Conservation (phyloP, 2,888 invertebrate genomes). For the Philonicus albiceps region DNA sequence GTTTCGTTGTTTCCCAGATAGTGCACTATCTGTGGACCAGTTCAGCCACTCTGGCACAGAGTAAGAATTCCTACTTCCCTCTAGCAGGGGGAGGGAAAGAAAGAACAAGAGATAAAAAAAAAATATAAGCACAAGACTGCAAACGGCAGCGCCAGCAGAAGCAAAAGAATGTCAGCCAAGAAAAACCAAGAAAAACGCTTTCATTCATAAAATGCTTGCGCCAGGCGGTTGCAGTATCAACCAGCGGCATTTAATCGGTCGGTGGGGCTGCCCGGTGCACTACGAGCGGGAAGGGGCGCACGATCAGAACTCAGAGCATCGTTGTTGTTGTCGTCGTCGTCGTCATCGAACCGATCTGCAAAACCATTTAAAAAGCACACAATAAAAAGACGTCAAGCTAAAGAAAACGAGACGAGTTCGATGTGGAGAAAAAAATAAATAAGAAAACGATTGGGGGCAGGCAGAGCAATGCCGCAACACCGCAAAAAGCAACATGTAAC, state of each 20-base stretch:
- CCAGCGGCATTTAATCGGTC: background rate
- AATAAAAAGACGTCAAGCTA: background rate
- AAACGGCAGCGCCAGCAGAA: background rate
- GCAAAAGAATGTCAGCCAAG: background rate
- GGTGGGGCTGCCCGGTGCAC: background rate
- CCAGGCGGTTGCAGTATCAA: background rate
- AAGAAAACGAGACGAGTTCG: background rate
- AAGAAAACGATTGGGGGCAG: background rate
- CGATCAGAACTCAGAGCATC: background rate
- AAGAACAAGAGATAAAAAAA: background rate
- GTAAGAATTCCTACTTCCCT: background rate
- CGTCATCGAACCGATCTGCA: background rate
- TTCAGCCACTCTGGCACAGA: background rate
- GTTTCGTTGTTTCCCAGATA: background rate
- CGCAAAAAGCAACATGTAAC: background rate
- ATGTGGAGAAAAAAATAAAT: background rate
- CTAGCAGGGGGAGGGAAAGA: background rate
- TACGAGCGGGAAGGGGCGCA: background rate
- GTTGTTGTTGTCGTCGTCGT: background rate
- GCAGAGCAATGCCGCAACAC: background rate
- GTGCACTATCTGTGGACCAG: background rate
- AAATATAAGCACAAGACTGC: background rate
- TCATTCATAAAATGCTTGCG: conserved; percentile 41
- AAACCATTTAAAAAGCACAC: background rate
- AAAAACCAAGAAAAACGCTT: conserved; percentile 17